A percentile compares a stretch with the other conserved stretches of the same genome.
phyloP scores from a whole-genome alignment of 2,888 invertebrate species.

The Megalurothrips usitatus region DNA sequence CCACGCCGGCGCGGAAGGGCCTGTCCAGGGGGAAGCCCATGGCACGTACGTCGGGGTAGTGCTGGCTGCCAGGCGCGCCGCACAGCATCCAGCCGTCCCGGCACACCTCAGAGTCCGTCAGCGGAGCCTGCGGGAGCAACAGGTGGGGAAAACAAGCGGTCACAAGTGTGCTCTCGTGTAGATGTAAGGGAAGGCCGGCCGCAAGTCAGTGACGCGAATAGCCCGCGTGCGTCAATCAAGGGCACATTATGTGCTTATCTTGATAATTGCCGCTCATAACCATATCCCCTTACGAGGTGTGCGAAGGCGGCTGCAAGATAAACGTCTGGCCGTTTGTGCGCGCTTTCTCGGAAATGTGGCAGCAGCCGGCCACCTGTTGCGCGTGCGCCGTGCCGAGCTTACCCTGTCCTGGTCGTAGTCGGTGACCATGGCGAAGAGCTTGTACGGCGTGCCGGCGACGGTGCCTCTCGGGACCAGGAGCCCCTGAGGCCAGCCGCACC shows the following conservation, averaged over 20 bases:
- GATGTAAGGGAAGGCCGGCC: too few relatives aligned
- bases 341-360: too few relatives aligned
- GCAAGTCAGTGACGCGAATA: too few relatives aligned
- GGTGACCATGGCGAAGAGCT: slow-evolving; percentile 45
- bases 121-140: not conserved
- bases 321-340: too few relatives aligned
- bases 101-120: not conserved
- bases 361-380: too few relatives aligned
- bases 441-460: slow-evolving; percentile 43
- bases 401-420: slow-evolving; percentile 41
- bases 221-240: too few relatives aligned
- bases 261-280: too few relatives aligned
- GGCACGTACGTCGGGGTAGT: slow-evolving; percentile 71
- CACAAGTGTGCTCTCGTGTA: too few relatives aligned
- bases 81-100: not conserved
- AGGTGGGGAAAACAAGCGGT: too few relatives aligned
- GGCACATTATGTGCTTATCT: too few relatives aligned
- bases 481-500: slow-evolving; percentile 57
- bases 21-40: slow-evolving; percentile 81
- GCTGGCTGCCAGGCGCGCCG: slow-evolving; percentile 46
- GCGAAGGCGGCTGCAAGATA: too few relatives aligned
- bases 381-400: slow-evolving; percentile 7
- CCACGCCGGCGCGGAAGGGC: slow-evolving; percentile 53
- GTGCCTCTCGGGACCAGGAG: slow-evolving; percentile 46
- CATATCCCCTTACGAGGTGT: too few relatives aligned